These are phyloP conservation scores for Camponotus pennsylvanicus DNA, from an alignment of 1,140 invertebrate genomes.

Conservation along the genomic window DNA sequence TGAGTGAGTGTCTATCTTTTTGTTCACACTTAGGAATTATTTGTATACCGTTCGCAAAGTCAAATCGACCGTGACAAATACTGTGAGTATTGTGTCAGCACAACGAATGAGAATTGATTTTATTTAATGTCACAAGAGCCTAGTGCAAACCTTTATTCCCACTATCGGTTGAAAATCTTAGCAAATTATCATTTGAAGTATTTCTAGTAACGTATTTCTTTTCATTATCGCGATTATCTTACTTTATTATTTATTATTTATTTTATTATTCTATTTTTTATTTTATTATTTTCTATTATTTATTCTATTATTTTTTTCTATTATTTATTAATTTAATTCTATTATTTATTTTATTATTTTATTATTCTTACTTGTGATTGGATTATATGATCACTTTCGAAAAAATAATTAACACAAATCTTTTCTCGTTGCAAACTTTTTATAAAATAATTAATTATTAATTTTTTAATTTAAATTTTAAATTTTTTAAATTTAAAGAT, in stretches of 20 bases:
- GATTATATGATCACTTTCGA: neutral
- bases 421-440: neutral
- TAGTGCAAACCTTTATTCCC: neutral
- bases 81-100: neutral
- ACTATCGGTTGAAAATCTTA: neutral
- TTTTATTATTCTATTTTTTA: no score
- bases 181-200: neutral
- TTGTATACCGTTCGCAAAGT: neutral
- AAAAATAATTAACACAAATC: neutral
- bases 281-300: no score
- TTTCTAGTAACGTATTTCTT: neutral
- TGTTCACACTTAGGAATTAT: neutral
- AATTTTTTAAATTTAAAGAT: neutral
- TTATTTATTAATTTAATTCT: no score
- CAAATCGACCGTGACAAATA: conserved; percentile 9
- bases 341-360: no score
- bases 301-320: no score
- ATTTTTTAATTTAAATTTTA: neutral
- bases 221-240: neutral
- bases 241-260: no score
- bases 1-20: conserved; percentile 5
- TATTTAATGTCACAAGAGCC: neutral
- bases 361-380: no score
- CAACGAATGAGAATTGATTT: neutral
- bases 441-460: neutral